These are phyloP conservation scores for Pandemis heparana DNA, from an alignment of 2,888 invertebrate species.

Conservation along the genomic window DNA sequence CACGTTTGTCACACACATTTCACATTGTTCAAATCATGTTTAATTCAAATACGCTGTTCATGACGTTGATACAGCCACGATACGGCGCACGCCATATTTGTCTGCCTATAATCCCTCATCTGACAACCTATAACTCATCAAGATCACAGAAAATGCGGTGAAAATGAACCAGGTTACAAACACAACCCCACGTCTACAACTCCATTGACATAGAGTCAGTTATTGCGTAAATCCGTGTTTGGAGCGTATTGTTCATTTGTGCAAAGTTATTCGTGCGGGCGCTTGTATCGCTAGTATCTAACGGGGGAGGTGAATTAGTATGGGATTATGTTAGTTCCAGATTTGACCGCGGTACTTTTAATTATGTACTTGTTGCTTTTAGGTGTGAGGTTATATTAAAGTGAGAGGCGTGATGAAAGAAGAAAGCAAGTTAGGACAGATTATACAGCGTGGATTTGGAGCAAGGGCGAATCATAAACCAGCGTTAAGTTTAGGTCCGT, in stretches of 20 bases:
- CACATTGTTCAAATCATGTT: not conserved
- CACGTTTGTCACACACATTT: not conserved
- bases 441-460: not conserved
- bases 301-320: not conserved
- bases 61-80: conserved; percentile 9
- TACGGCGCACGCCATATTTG: not conserved
- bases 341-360: not conserved
- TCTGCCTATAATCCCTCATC: not conserved
- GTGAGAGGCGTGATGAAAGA: not conserved
- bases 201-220: not conserved
- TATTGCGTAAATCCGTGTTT: not conserved
- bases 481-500: no score
- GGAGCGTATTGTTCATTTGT: not conserved
- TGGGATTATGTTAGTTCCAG: not conserved
- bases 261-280: not conserved
- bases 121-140: conserved; percentile 7
- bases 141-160: not conserved
- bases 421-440: not conserved
- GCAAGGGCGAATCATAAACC: no score
- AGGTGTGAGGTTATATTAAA: not conserved
- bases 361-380: not conserved
- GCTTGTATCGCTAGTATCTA: not conserved
- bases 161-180: not conserved
- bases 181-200: not conserved
- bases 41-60: not conserved